Evolutionary conservation across 2,888 invertebrate genomes (phyloP), one percentile per base, ranked within the genome.

Genomic region (Frankliniella intonsa): DNA sequence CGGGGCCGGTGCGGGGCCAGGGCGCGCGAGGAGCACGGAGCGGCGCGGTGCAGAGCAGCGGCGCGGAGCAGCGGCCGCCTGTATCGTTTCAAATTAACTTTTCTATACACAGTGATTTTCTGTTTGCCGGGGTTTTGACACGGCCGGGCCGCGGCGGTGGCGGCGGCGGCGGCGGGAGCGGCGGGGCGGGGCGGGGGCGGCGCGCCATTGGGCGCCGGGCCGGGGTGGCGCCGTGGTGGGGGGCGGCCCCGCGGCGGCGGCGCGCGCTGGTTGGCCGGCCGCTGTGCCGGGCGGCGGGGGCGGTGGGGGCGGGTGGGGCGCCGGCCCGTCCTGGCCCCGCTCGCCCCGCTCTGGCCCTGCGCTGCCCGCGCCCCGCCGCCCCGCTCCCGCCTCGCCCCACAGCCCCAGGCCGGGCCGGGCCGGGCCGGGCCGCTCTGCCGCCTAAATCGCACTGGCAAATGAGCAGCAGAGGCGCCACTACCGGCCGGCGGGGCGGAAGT

Each of bases 61-160:
- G 62, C 62, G 62, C 62, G n/a, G n/a, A n/a, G n/a, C 19, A 62
- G 62, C 62, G 14, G 38, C 69, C 69, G 25, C 69, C 22, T 76
- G 25, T 25, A 22, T 11, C 69, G 69, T 76, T 55, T 76, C 69
- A 22, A 76, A 76, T 76, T 76, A 76, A 76, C 69, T 76, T 76
- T 25, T n/a, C 69, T 25, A 22, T 25, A 76, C 69, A 22, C 69
- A 22, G 69, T n/a, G 69, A 22, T 76, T 25, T 76, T 55, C 55
- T 76, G 69, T 76, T 76, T 76, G 69, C 69, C 69, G 69, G 69
- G 69, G 69, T 69, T 69, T 69, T 69, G 69, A 69, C 69, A 22
- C 69, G 69, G 69, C 12, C 14, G 55, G 55, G 55, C 17, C 62
- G 69, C 22, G 69, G 69, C 25, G 69, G 69, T 9, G 69, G 22